A percentile compares a stretch with the other conserved stretches of the same genome.
These are phyloP conservation scores for Torymus aiolomorphi DNA, from an alignment of 2,888 invertebrate species.

Conservation along the genomic window DNA sequence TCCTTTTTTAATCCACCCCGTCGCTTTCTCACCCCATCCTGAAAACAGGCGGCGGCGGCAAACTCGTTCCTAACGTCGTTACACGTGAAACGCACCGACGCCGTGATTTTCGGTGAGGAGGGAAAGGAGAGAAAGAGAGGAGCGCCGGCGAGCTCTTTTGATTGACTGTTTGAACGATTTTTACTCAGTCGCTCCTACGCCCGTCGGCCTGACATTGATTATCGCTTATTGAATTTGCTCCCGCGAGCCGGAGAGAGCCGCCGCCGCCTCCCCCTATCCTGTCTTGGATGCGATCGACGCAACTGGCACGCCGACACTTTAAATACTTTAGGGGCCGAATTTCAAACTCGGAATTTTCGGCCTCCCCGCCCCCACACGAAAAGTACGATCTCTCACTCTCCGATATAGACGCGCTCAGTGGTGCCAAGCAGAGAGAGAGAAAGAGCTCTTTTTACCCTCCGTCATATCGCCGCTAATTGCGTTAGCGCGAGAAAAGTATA, in stretches of 20 bases:
- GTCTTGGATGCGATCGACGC: constrained; percentile 61
- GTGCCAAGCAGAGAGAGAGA: constrained; percentile 16
- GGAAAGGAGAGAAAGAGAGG: constrained; percentile 53
- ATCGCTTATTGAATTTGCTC: constrained; percentile 74
- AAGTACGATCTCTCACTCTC: not conserved
- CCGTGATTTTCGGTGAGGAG: constrained; percentile 42
- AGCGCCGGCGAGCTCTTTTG: constrained; percentile 65
- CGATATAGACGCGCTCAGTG: constrained; percentile 15
- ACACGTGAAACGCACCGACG: constrained; percentile 39
- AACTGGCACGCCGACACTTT: constrained; percentile 54
- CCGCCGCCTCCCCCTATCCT: constrained; percentile 64
- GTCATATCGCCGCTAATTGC: constrained; percentile 51
- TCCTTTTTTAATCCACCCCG: constrained; percentile 54
- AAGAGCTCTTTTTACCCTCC: constrained; percentile 46
- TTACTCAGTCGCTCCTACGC: constrained; percentile 68
- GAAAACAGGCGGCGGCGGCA: not conserved
- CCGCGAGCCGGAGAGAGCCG: constrained; percentile 56
- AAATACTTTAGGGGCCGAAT: constrained; percentile 57
- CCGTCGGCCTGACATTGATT: constrained; percentile 72
- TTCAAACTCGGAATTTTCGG: constrained; percentile 53
- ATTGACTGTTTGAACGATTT: constrained; percentile 75
- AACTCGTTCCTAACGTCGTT: constrained; percentile 65
- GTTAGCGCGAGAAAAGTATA: constrained; percentile 52
- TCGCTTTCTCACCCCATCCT: not conserved
- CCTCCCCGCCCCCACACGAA: not conserved